Evolutionary conservation across 2,797 vertebrate genomes (phyloP).

Genomic region (Uromys caudimaculatus): DNA sequence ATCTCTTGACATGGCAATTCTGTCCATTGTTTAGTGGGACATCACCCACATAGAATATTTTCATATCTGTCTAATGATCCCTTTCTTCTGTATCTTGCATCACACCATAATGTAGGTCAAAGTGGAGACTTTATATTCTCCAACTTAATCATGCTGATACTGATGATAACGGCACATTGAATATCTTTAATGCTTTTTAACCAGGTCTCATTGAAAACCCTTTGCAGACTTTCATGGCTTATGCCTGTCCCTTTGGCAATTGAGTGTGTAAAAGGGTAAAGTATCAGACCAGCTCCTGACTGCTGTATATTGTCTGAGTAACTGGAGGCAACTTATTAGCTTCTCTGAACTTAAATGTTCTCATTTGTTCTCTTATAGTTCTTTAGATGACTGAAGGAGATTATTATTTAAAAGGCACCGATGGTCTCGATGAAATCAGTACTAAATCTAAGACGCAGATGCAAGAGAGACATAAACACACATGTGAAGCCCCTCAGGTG

Average conservation of each 20-base stretch:
- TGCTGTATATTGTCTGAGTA: background rate
- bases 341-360: slow-evolving; percentile 1
- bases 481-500: background rate
- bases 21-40: background rate
- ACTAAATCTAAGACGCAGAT: background rate
- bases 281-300: background rate
- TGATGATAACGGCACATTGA: background rate
- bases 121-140: background rate
- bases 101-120: background rate
- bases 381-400: background rate
- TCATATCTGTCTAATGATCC: background rate
- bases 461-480: background rate
- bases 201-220: background rate
- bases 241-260: background rate
- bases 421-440: background rate
- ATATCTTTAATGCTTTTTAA: background rate
- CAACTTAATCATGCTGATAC: background rate
- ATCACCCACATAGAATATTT: background rate
- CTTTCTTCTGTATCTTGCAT: background rate
- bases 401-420: slow-evolving; percentile 1
- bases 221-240: background rate
- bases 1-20: background rate
- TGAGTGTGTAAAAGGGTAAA: background rate
- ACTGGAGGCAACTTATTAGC: slow-evolving; percentile 3
- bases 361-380: background rate